Base-by-base conservation (phyloP, 2,888 invertebrate genomes). In the Agrochola lychnidis region DNA sequence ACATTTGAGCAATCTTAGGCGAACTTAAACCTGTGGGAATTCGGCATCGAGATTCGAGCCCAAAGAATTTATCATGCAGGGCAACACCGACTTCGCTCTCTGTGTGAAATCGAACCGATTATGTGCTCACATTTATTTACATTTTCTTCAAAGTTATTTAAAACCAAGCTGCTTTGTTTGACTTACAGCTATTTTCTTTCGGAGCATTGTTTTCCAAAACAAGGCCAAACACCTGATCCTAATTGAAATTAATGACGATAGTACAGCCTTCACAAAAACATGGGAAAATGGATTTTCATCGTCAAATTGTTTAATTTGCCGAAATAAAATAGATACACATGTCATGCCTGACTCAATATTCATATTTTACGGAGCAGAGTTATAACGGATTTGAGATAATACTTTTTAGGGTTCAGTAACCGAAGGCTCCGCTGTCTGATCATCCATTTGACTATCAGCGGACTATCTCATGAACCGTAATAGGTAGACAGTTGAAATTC, bases 21-120 rank as follows among this genome's bases (percentile, higher is more conserved):
- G 64, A 84, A 85, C 85, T 82, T 79, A 72, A 82, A 82, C 83
- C 84, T 81, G 72, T 68, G 83, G 81, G 81, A 85, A 88, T 89
- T 87, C 69, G 42, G 57, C 64, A 75, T 53, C 61, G 51, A 66
- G 22, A 42, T 63, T 70, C 30, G 42, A 19, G 6, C 70, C 76
- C 71, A 78, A 73, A 70, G 78, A 78, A 81, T 87, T 75, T 75
- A 76, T 82, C 82, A 79, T 66, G 61, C 56, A 73, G 62, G 74
- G 68, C 75, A 83, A 76, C 30, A 70, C 45, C 72, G 36, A 63
- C n/a, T 36, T 73, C 40, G 19, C 64, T 73, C 51, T 40, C 61
- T 19, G 22, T 16, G 66, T 67, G 59, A 73, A 75, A 83, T 79
- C 66, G 53, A 83, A 67, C 57, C 53, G 53, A 82, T 66, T 69